Conservation (phyloP, 2,797 vertebrate species). For the Tokudaia tokunoshimensis region DNA sequence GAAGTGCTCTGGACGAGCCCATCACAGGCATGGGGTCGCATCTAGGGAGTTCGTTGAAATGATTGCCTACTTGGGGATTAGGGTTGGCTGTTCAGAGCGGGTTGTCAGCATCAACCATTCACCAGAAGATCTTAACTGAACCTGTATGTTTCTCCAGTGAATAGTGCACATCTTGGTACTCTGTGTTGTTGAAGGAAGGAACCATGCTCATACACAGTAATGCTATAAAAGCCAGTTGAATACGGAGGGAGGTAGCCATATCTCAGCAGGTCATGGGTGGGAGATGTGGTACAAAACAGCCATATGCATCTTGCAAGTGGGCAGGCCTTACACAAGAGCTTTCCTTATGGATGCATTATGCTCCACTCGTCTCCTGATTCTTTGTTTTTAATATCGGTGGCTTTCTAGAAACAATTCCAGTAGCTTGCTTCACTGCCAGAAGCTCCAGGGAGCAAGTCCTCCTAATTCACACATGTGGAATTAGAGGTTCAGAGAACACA, state of each 20-base stretch:
- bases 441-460: not conserved
- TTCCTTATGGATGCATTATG: not conserved
- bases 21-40: not conserved
- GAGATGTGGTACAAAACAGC: not conserved
- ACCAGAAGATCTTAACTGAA: constrained; percentile 20
- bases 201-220: not conserved
- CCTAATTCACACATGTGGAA: not conserved
- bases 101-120: not conserved
- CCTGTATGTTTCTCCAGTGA: not conserved
- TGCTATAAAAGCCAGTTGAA: not conserved
- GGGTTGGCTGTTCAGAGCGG: not conserved
- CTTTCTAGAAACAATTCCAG: not conserved
- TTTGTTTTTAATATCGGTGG: constrained; percentile 14
- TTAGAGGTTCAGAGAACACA: not conserved
- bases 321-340: constrained; percentile 29
- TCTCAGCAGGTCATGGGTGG: not conserved
- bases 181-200: not conserved
- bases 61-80: not conserved
- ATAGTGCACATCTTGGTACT: not conserved
- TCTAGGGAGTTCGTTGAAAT: not conserved
- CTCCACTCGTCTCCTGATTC: constrained; percentile 30
- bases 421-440: not conserved
- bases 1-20: not conserved
- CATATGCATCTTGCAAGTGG: not conserved
- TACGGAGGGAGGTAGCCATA: not conserved